Base-by-base conservation (phyloP, 2,113 vertebrate genomes). In the Mesembrinibis cayennensis region DNA sequence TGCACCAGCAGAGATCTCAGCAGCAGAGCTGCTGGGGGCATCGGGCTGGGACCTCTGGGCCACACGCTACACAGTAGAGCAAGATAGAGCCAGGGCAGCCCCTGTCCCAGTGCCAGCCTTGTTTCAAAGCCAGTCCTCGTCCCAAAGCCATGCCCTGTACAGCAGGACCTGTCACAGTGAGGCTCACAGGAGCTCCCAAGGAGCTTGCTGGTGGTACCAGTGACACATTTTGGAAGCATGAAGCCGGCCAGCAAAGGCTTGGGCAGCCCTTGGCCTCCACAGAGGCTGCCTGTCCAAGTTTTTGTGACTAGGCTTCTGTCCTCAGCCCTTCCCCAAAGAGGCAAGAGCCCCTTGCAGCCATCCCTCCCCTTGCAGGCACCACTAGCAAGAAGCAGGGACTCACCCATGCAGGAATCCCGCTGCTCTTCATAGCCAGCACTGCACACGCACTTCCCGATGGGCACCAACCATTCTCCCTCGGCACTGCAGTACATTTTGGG, bases 401-500 rank as follows among this genome's bases (percentile, higher is more conserved):
- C 97, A 99, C 99, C 99, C 84, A 98, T 98, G 38, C 99, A 99
- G 90, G 99, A 98, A 69, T 99, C 99, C 15, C 96, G 96, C 90
- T 98, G 98, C 89, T 99, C 99, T 65, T 99, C 99, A 0, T 99
- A 99, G 20, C 99, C 99, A 0, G 99, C 99, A 0, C 99, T 99
- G 98, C 99, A 99, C 91, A 99, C 99, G 0, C 99, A 99, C 92
- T 99, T 99, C 90, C 99, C 99, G 0, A 99, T 99, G 96, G 99
- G 99, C 89, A 99, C 99, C 94, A 99, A 83, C 99, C 99, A 99
- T 94, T 99, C 99, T n/a, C 99, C 99, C 91, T 99, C 99, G 0
- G 99, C 99, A 16, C 99, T 99, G 98, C 99, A 99, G 98, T 99
- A 99, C 99, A 99, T 99, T 96, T 99, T 99, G 44, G 99, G 99